Evolutionary conservation across 1,140 invertebrate genomes (phyloP), one percentile per base, ranked within the genome.

Genomic region (Calephelis virginiensis): DNA sequence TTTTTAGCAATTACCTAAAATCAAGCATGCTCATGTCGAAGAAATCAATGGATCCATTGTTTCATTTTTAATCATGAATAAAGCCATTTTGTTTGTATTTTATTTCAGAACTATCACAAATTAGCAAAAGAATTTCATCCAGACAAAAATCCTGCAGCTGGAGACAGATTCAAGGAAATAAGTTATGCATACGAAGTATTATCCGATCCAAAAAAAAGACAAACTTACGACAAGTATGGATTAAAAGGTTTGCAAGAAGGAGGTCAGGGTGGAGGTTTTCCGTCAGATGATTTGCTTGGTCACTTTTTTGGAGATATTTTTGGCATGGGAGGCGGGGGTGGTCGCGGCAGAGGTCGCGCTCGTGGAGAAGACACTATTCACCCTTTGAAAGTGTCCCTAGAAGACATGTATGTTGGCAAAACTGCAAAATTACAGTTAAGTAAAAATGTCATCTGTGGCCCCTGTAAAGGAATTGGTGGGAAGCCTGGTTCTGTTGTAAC

Each of bases 401-500:
- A 98, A 90, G 97, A 98, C 81, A 91, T 99, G 76, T 99, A 98
- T 82, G 96, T 97, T 91, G 98, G 98, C 3, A 95, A 95, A 86
- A 95, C 95, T 8, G 93, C 96, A 17, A 96, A 96, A 82, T 89
- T 98, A 63, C 95, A 97, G 72, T 91, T 98, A 56, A 95, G 95
- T 82, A 97, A 97, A 86, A 97, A 96, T 92, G 94, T 97, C 1
- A 95, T 97, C 68, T 99, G 98, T 91, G 87, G 88, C 12, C 93
- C 93, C 78, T 99, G 98, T 92, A 93, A 95, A 71, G 98, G 98
- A 80, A 93, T 93, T 66, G 97, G 97, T 17, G 96, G 96, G 9
- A 97, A 96, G 81, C 94, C 95, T 76, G 96, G 95, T 66, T 88
- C 94, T 64, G 92, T 94, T 38, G 91, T 94, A 70, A 92, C 93